Evolutionary conservation across 1,140 invertebrate species (phyloP), one percentile per base, ranked within the genome.

Genomic region (Pararge aegeria): DNA sequence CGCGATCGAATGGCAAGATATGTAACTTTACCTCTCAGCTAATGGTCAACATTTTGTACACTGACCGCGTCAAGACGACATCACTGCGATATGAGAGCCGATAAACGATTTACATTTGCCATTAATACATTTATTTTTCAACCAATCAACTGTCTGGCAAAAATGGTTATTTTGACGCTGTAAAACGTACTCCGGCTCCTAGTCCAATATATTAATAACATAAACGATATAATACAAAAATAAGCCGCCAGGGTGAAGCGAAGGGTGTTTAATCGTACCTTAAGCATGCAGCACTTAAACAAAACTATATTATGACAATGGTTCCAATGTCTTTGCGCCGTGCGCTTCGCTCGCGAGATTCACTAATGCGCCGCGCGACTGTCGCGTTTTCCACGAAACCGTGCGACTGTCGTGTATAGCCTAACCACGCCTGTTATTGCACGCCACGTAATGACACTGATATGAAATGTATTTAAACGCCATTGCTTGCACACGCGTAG

Each of bases 241-340:
- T 38, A 42, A 55, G 53, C 40, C 13, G 52, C 52, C 53, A 27
- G 53, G 53, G 40, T 30, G 38, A 57, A 46, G 44, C 42, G 51
- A 21, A 44, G 52, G 24, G 48, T 50, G 30, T 42, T 38, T n/a
- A 20, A 3, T 40, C 30, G 30, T 13, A 42, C 46, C 6, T 40
- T 51, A 65, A 68, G 57, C 62, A 59, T 46, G 54, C 55, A 68
- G 46, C 48, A 60, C 54, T 53, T 40, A 48, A 56, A 56, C 20
- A 42, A 13, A 44, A 37, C 24, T 51, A 49, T 16, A 53, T 56
- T 12, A 46, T 46, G 19, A 10, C 21, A 46, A 46, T 21, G 19
- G 18, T 24, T 46, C 0, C 21, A 46, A 46, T 20, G 44, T 46
- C 44, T n/a, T 46, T 46, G 44, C 44, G 40, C 40, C 40, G 44